phyloP scores from a whole-genome alignment of 2,888 invertebrate genomes.

The Idaea dimidiata region DNA sequence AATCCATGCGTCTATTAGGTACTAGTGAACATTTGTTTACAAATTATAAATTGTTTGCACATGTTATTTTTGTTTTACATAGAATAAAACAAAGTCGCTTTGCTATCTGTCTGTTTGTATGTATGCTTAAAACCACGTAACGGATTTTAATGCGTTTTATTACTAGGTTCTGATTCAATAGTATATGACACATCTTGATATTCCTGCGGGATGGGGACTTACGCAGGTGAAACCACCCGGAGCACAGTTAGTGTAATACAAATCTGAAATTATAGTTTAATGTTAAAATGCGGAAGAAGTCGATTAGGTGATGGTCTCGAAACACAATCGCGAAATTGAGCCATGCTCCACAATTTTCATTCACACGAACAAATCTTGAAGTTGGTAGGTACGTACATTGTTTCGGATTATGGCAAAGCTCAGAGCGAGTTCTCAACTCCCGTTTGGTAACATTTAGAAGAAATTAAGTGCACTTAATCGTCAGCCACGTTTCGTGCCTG shows the following conservation, averaged over 20 bases:
- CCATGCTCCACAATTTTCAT: conserved; percentile 3
- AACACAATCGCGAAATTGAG: conserved; percentile 3
- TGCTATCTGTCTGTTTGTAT: too few relatives aligned
- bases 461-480: conserved; percentile 76
- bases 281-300: background rate
- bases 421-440: conserved; percentile 46
- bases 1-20: background rate
- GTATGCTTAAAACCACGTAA: too few relatives aligned
- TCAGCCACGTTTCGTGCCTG: conserved; percentile 53
- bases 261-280: background rate
- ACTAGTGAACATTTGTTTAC: background rate
- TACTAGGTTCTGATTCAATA: too few relatives aligned
- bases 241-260: background rate
- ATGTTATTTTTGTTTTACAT: background rate
- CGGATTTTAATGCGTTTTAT: too few relatives aligned
- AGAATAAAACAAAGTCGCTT: too few relatives aligned
- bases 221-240: too few relatives aligned
- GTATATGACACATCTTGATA: too few relatives aligned
- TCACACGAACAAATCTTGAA: conserved; percentile 3
- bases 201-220: too few relatives aligned
- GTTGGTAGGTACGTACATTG: background rate
- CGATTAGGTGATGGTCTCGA: background rate
- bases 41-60: background rate
- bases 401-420: conserved; percentile 27
- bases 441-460: conserved; percentile 68